Evolutionary conservation across 2,888 invertebrate genomes (phyloP), one percentile per base, ranked within the genome.

Genomic region (Lasioglossum pauxillum): DNA sequence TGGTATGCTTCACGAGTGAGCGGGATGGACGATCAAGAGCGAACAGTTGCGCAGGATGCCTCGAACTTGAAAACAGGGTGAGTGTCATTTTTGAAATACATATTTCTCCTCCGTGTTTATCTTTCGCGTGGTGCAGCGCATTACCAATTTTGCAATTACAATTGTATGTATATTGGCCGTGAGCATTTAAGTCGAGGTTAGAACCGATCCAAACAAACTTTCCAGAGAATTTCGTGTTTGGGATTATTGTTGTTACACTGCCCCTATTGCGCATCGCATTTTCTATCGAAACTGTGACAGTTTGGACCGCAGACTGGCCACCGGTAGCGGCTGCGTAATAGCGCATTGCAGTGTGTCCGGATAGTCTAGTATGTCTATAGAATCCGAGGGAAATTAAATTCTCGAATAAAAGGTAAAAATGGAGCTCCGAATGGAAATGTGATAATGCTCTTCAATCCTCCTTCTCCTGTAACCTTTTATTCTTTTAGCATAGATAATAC

Each of bases 341-440:
- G 84, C 86, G 86, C 88, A 88, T 84, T 86, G 88, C 86, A 82
- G 86, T 84, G n/a, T 84, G 19, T 77, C 44, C 38, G 72, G 53
- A 14, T 16, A 41, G 49, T 16, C 31, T 31, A 31, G 31, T 31
- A 31, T 31, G 31, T 31, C 38, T 60, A n/a, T 16, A 8, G 8
- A 35, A 69, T 80, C 27, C 7, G 16, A 12, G 23, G 19, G 14
- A 71, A 38, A 38, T 38, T 35, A 10, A 57, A 75, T 81, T 74
- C 16, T 4, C 7, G 8, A 41, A 74, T 31, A n/a, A 49, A 27
- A 72, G 35, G n/a, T 67, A 19, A 23, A 57, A 12, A 14, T 7
- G 23, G 5, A 69, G 69, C 8, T n/a, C 31, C 7, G 16, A 46
- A 41, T 60, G 44, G 16, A 38, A 77, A 57, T 10, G 8, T 12